Percentiles rank a stretch among this genome's conserved stretches.
Conservation (phyloP, 2,888 invertebrate species). For the Adelognathus sp. region DNA sequence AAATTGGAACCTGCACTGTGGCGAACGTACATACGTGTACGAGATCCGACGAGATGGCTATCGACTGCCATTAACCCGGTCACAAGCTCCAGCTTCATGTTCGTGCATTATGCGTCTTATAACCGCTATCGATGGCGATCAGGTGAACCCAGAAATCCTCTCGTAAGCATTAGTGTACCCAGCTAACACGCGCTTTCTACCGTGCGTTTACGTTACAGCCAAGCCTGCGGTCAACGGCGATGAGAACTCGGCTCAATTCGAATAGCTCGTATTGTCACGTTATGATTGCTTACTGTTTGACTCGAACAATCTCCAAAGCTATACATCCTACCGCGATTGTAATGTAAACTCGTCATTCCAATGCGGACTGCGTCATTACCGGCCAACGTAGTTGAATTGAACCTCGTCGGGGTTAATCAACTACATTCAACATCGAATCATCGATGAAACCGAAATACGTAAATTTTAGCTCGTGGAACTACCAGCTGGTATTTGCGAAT, state of each 20-base stretch:
- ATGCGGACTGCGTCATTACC: constrained; percentile 2
- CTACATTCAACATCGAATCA: background rate
- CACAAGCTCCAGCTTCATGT: background rate
- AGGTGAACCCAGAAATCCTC: constrained; percentile 14
- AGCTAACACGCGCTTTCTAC: background rate
- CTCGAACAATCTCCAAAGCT: constrained; percentile 46
- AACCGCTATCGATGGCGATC: constrained; percentile 25
- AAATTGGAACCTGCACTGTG: constrained; percentile 22
- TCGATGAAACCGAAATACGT: background rate
- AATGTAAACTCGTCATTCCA: constrained; percentile 27
- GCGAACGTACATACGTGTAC: background rate
- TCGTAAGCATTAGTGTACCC: constrained; percentile 8
- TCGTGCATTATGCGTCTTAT: constrained; percentile 49
- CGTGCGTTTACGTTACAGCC: background rate
- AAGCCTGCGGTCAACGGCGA: constrained; percentile 8
- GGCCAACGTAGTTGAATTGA: constrained; percentile 1
- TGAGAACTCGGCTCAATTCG: constrained; percentile 52
- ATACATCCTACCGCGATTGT: constrained; percentile 34
- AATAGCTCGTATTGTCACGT: constrained; percentile 53
- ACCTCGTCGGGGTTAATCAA: background rate
- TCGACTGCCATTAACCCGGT: constrained; percentile 6
- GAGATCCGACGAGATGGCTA: constrained; percentile 34
- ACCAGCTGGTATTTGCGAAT: no score
- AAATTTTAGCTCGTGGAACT: no score
- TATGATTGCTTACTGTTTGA: constrained; percentile 59